These are phyloP conservation scores for Tribolium castaneum DNA, from an alignment of 1,140 invertebrate species.

Conservation along the genomic window DNA sequence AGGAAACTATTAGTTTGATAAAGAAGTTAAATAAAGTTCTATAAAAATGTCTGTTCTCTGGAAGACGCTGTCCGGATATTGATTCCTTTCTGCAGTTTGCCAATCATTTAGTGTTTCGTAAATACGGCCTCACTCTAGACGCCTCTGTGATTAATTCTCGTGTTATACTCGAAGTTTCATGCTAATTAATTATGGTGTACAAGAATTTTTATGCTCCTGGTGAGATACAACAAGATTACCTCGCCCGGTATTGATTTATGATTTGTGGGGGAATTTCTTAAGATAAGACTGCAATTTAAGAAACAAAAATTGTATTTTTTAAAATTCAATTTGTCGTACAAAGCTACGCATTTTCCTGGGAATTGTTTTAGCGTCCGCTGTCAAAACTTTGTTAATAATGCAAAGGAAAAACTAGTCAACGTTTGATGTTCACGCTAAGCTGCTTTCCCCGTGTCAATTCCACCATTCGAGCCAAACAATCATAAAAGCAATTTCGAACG, in stretches of 20 bases:
- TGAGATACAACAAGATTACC: too few relatives aligned
- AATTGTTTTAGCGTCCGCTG: background rate
- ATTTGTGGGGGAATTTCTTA: background rate
- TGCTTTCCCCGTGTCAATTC: slow-evolving; percentile 7
- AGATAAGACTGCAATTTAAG: background rate
- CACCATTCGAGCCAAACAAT: slow-evolving; percentile 18
- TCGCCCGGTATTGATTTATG: background rate
- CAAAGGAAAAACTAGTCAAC: slow-evolving; percentile 1
- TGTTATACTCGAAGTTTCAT: background rate
- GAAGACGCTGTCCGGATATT: background rate
- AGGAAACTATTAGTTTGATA: background rate
- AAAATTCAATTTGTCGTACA: background rate
- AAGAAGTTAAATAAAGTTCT: background rate
- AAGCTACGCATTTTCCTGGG: background rate
- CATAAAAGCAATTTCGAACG: slow-evolving; percentile 28
- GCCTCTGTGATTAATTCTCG: background rate
- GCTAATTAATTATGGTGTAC: background rate
- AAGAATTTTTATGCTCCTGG: background rate
- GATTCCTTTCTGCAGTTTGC: background rate
- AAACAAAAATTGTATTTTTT: background rate
- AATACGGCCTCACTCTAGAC: too few relatives aligned
- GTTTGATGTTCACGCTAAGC: background rate
- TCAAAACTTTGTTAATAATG: slow-evolving; percentile 27
- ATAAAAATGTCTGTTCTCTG: background rate
- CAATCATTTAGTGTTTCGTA: too few relatives aligned